These are phyloP conservation scores for Xiphydria camelus DNA, from an alignment of 2,888 invertebrate species.

Conservation along the genomic window DNA sequence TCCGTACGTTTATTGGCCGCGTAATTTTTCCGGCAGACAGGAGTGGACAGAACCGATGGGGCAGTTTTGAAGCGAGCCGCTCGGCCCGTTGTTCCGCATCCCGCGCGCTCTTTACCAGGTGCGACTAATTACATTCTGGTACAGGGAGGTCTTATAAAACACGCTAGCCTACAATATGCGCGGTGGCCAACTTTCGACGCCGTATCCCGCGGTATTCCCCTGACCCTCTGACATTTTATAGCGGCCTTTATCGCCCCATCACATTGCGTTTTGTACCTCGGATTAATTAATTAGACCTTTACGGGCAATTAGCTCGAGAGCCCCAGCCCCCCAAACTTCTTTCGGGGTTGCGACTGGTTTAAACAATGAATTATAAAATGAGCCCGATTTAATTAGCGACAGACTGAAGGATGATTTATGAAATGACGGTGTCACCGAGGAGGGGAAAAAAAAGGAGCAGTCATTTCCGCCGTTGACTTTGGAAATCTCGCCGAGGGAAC, in stretches of 20 bases:
- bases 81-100: background rate
- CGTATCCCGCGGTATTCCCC: constrained; percentile 3
- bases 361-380: constrained; percentile 14
- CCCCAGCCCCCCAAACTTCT: constrained; percentile 12
- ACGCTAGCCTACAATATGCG: background rate
- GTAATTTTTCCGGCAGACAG: too few relatives aligned
- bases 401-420: constrained; percentile 2
- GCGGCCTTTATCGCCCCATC: constrained; percentile 15
- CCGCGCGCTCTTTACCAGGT: background rate
- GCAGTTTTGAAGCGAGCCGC: too few relatives aligned
- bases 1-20: too few relatives aligned
- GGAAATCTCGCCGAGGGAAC: too few relatives aligned
- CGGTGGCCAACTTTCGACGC: background rate
- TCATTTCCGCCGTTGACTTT: too few relatives aligned
- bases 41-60: too few relatives aligned
- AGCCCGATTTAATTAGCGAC: constrained; percentile 14
- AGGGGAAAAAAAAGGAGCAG: too few relatives aligned
- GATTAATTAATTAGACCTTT: constrained; percentile 19
- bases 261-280: constrained; percentile 18
- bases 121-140: background rate
- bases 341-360: constrained; percentile 11
- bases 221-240: constrained; percentile 12
- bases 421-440: too few relatives aligned
- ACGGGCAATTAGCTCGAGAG: constrained; percentile 15
- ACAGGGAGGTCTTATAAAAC: background rate